Evolutionary conservation across 1,140 invertebrate genomes (phyloP).

Genomic region (Drosophila pandora): DNA sequence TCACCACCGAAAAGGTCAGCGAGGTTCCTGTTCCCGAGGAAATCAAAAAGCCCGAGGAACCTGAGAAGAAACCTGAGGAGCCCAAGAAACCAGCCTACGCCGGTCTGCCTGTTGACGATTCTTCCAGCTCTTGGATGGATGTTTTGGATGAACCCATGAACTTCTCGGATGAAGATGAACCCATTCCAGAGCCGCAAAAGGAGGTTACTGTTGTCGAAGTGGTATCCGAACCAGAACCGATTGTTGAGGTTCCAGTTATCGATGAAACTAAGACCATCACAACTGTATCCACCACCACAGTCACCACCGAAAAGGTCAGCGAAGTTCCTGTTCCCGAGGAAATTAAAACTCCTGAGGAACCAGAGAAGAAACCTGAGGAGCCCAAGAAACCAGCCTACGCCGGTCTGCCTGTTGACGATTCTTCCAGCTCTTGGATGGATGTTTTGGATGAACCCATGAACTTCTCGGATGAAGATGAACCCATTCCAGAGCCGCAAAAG

Average conservation of each 20-base stretch:
- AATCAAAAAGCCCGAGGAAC: too few relatives aligned
- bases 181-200: slow-evolving; percentile 1
- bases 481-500: neutral
- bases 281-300: neutral
- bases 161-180: slow-evolving; percentile 84
- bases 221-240: too few relatives aligned
- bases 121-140: slow-evolving; percentile 79
- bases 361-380: slow-evolving; percentile 38
- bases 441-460: slow-evolving; percentile 75
- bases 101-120: slow-evolving; percentile 76
- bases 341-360: too few relatives aligned
- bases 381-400: slow-evolving; percentile 74
- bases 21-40: too few relatives aligned
- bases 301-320: too few relatives aligned
- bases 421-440: slow-evolving; percentile 71
- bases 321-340: too few relatives aligned
- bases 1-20: too few relatives aligned
- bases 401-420: slow-evolving; percentile 84
- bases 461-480: slow-evolving; percentile 82
- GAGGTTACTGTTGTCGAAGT: neutral
- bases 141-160: slow-evolving; percentile 85
- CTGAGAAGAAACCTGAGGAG: slow-evolving; percentile 28
- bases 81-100: slow-evolving; percentile 67
- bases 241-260: too few relatives aligned
- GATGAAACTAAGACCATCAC: too few relatives aligned